Base-by-base conservation (phyloP, 2,888 invertebrate species). In the Epinotia ramella region DNA sequence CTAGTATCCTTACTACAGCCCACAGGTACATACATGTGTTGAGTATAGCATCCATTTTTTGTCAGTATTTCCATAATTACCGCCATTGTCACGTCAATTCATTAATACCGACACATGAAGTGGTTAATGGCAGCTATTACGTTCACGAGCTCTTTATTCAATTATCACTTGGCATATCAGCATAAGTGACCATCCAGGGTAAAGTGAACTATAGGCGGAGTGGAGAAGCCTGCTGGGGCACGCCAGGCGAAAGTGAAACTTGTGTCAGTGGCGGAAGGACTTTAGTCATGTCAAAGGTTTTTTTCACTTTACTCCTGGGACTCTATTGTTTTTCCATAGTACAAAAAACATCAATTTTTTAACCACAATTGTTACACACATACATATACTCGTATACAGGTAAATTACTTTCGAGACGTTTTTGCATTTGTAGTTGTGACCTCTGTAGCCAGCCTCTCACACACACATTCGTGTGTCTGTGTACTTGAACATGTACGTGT, bases 111-210 rank as follows among this genome's bases (percentile, higher is more conserved):
- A 53, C 24, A 9, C 24, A 56, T 68, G 68, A 63, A 73, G 40
- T 68, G 62, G 44, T 57, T 63, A 57, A 24, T 49, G 46, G 44
- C 63, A 16, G 57, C 44, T 49, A 64, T 69, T 64, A 73, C 40
- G 33, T 3, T 33, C 56, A 63, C 56, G 40, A 60, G 69, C 68
- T 74, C 57, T 24, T 46, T 67, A 67, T 67, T 73, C 69, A 74
- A 57, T 74, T 57, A 64, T 28, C 56, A 56, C 63, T 57, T 57
- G 56, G 46, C 16, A 69, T 28, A 63, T 63, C 44, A 63, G 44
- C 18, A 60, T 28, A 49, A 28, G 46, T 33, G 40, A 7, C 40
- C n/a, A n/a, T 9, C 12, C 40, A 9, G 16, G n/a, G 9, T 40
- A 28, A n/a, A 40, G 18, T 49, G 16, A 49, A 16, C 33, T n/a